Conservation (phyloP, 2,888 invertebrate genomes). For the Xylocampa areola region DNA sequence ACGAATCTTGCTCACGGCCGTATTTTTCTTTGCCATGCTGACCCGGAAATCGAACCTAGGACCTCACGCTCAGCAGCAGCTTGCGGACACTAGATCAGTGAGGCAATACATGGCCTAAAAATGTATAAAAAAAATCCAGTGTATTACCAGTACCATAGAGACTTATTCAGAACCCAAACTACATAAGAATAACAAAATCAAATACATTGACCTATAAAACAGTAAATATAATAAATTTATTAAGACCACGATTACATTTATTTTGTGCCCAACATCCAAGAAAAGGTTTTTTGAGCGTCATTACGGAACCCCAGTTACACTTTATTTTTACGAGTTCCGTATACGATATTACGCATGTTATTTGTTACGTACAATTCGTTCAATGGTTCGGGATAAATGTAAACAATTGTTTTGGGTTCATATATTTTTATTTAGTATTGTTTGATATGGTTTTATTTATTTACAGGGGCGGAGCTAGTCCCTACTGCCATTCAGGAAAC, state of each 20-base stretch:
- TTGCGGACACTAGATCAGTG: too few relatives aligned
- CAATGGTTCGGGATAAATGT: constrained; percentile 37
- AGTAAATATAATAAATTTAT: constrained; percentile 45
- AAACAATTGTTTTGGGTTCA: constrained; percentile 16
- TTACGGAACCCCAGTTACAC: constrained; percentile 49
- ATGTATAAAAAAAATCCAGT: too few relatives aligned
- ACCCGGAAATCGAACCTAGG: too few relatives aligned
- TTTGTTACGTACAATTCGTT: constrained; percentile 37
- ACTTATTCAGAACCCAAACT: not conserved
- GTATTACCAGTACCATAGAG: too few relatives aligned
- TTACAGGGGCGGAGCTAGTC: too few relatives aligned
- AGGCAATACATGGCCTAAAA: too few relatives aligned
- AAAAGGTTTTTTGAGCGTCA: constrained; percentile 43
- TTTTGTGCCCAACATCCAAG: constrained; percentile 28
- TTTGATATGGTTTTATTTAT: not conserved
- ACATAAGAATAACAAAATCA: not conserved
- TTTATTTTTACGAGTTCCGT: constrained; percentile 51
- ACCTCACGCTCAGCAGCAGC: too few relatives aligned
- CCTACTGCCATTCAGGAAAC: too few relatives aligned
- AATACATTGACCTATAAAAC: constrained; percentile 26
- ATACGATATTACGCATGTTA: constrained; percentile 48
- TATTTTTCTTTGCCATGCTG: too few relatives aligned
- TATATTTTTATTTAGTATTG: not conserved
- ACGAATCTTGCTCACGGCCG: too few relatives aligned
- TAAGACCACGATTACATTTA: constrained; percentile 37